Evolutionary conservation across 2,113 vertebrate genomes (phyloP).

Genomic region (Phrynosoma platyrhinos): DNA sequence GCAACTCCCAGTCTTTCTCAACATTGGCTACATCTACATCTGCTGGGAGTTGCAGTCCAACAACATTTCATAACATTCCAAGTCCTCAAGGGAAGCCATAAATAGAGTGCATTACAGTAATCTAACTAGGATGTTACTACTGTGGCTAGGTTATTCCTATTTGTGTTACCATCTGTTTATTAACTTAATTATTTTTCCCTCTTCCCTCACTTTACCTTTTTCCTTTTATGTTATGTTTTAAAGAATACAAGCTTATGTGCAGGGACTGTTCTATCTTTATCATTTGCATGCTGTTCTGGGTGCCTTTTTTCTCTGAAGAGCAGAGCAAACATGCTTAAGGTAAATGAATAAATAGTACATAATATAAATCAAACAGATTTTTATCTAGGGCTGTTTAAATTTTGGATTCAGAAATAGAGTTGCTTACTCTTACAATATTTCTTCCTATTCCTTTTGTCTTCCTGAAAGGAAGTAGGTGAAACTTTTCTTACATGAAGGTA

Average conservation of each 20-base stretch:
- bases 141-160: not conserved
- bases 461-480: not conserved
- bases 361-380: not conserved
- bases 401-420: not conserved
- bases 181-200: too few species aligned
- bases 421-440: too few species aligned
- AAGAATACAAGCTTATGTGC: not conserved
- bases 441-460: not conserved
- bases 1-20: too few species aligned
- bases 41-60: too few species aligned
- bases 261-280: not conserved
- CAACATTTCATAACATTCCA: too few species aligned
- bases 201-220: not conserved
- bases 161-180: not conserved
- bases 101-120: too few species aligned
- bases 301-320: not conserved
- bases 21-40: too few species aligned
- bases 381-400: not conserved
- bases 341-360: slow-evolving; percentile 42
- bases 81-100: too few species aligned
- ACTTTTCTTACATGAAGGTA: not conserved
- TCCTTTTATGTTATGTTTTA: not conserved
- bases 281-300: not conserved
- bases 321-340: slow-evolving; percentile 26
- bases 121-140: too few species aligned